These are phyloP conservation scores for Zygothrica quintamaculata DNA, from an alignment of 2,888 invertebrate species.

Conservation along the genomic window DNA sequence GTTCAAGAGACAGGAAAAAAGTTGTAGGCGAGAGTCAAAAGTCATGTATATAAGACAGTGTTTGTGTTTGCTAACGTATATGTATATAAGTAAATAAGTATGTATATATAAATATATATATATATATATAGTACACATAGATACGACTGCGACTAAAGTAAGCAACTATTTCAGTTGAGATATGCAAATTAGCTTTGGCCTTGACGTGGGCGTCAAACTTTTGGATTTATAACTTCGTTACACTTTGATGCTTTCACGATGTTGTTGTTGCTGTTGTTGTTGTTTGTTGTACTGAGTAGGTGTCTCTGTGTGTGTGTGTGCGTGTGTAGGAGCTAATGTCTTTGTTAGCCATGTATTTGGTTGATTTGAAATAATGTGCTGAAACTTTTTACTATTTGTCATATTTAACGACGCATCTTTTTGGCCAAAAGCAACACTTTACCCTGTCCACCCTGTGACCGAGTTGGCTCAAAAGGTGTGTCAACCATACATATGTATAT, in stretches of 20 bases:
- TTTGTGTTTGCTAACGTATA: not conserved
- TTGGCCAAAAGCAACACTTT: constrained; percentile 22
- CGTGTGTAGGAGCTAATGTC: constrained; percentile 49
- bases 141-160: not conserved
- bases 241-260: constrained; percentile 67
- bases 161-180: constrained; percentile 36
- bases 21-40: constrained; percentile 7
- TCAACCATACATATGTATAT: constrained; percentile 2
- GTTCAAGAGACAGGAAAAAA: no score
- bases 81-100: constrained; percentile 9
- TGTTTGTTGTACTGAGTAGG: constrained; percentile 2
- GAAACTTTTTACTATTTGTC: constrained; percentile 64
- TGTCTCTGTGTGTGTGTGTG: constrained; percentile 40
- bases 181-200: constrained; percentile 76
- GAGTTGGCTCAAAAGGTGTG: constrained; percentile 36
- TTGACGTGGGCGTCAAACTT: constrained; percentile 79
- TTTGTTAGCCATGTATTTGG: constrained; percentile 17
- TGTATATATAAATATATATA: constrained; percentile 8
- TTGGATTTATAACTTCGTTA: constrained; percentile 76
- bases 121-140: not conserved
- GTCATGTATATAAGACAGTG: not conserved
- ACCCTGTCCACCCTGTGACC: constrained; percentile 58
- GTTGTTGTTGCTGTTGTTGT: no score
- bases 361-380: constrained; percentile 58
- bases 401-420: constrained; percentile 36